Percentiles rank a stretch among this genome's conserved stretches.
These are phyloP conservation scores for Caenorhabditis plicata DNA, from an alignment of 2,888 invertebrate genomes.

Conservation along the genomic window DNA sequence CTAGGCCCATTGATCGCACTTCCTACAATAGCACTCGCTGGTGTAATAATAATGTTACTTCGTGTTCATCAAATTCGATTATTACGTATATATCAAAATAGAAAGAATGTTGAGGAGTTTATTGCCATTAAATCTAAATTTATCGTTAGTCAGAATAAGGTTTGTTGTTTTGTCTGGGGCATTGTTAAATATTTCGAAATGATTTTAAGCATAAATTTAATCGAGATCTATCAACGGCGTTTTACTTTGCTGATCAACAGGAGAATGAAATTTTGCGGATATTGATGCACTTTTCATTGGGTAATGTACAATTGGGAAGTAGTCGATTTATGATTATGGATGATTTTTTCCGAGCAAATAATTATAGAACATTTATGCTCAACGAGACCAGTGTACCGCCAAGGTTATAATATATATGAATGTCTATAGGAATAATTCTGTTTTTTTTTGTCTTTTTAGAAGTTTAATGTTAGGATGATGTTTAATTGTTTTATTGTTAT, in stretches of 20 bases:
- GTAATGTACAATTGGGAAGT: constrained; percentile 40
- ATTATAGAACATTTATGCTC: constrained; percentile 37
- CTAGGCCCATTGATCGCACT: constrained; percentile 24
- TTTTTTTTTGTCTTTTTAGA: neutral
- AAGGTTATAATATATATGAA: constrained; percentile 30
- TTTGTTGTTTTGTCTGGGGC: constrained; percentile 1
- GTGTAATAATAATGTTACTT: constrained; percentile 19
- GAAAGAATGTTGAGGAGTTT: constrained; percentile 29
- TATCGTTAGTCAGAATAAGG: constrained; percentile 26
- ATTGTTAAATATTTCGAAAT: neutral
- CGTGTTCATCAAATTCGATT: constrained; percentile 34
- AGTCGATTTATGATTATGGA: constrained; percentile 32
- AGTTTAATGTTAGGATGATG: no score
- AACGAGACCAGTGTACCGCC: constrained; percentile 43
- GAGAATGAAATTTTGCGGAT: constrained; percentile 16
- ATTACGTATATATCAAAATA: constrained; percentile 41
- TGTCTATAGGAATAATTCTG: neutral
- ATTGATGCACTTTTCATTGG: constrained; percentile 27
- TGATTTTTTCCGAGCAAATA: constrained; percentile 38
- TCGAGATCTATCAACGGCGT: constrained; percentile 20
- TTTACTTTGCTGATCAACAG: constrained; percentile 33
- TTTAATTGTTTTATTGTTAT: no score
- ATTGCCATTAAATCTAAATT: constrained; percentile 29
- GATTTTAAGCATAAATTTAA: constrained; percentile 28
- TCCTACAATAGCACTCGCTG: constrained; percentile 21